Conservation (phyloP, 1,140 invertebrate species). For the Pogonomyrmex barbatus region DNA sequence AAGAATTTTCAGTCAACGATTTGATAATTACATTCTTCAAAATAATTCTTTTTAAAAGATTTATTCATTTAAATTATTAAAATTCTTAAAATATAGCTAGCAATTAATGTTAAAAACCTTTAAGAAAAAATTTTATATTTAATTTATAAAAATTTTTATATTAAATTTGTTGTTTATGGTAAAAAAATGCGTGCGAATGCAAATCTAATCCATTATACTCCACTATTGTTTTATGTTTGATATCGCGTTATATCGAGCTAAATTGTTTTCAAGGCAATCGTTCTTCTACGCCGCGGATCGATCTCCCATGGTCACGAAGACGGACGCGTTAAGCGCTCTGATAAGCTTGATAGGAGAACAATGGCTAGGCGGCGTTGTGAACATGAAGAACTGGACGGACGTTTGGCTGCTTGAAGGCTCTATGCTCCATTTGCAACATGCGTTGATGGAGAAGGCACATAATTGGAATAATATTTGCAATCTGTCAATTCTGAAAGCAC, state of each 20-base stretch:
- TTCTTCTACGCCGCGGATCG: constrained; percentile 74
- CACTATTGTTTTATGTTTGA: background rate
- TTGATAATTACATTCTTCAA: background rate
- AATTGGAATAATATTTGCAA: constrained; percentile 17
- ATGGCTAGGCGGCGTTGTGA: constrained; percentile 86
- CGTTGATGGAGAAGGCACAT: constrained; percentile 78
- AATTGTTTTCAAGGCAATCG: constrained; percentile 73
- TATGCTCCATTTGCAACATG: constrained; percentile 80
- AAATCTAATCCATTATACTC: background rate
- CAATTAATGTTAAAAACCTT: too few relatives aligned
- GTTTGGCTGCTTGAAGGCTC: constrained; percentile 82
- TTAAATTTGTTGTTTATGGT: background rate
- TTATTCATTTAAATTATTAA: background rate
- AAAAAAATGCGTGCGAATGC: background rate
- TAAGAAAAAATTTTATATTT: too few relatives aligned
- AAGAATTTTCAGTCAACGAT: background rate
- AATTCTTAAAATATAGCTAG: background rate
- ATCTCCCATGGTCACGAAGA: constrained; percentile 73
- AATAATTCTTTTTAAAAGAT: background rate
- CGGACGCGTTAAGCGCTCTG: constrained; percentile 71
- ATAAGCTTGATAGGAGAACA: constrained; percentile 78
- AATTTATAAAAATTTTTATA: too few relatives aligned
- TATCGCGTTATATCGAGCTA: background rate
- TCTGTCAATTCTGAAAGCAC: constrained; percentile 28
- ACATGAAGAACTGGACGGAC: constrained; percentile 83